Conservation (phyloP, 2,113 vertebrate genomes). For the Coreoperca whiteheadi region DNA sequence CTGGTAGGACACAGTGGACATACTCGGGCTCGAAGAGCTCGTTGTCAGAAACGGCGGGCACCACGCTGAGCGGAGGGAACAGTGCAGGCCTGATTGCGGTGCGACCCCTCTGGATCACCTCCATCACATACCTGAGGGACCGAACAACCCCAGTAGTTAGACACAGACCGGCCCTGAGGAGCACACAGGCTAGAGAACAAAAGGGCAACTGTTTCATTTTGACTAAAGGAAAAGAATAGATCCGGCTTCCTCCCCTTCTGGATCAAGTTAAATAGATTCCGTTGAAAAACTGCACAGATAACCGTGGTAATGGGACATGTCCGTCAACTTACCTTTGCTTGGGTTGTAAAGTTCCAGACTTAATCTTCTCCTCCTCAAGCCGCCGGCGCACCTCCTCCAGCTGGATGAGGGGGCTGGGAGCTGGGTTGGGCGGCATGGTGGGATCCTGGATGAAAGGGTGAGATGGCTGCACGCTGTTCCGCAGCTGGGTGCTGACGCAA, state of each 20-base stretch:
- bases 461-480: slow-evolving; percentile 89
- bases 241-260: neutral
- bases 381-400: slow-evolving; percentile 94
- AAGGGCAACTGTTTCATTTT: neutral
- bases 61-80: slow-evolving; percentile 84
- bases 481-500: slow-evolving; percentile 86
- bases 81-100: slow-evolving; percentile 84
- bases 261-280: slow-evolving; percentile 2
- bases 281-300: neutral
- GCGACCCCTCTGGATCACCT: slow-evolving; percentile 90
- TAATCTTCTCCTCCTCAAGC: slow-evolving; percentile 93
- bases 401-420: slow-evolving; percentile 95
- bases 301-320: neutral
- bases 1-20: slow-evolving; percentile 71
- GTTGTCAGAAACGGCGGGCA: slow-evolving; percentile 89
- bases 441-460: slow-evolving; percentile 97
- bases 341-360: slow-evolving; percentile 83
- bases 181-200: slow-evolving; percentile 14
- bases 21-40: slow-evolving; percentile 90
- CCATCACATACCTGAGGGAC: slow-evolving; percentile 89
- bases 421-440: slow-evolving; percentile 96
- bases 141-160: slow-evolving; percentile 78
- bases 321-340: slow-evolving; percentile 87
- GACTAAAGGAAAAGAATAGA: neutral
- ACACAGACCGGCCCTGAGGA: slow-evolving; percentile 14